phyloP scores from a whole-genome alignment of 2,113 vertebrate genomes.

The Notarius quadriscutis region DNA sequence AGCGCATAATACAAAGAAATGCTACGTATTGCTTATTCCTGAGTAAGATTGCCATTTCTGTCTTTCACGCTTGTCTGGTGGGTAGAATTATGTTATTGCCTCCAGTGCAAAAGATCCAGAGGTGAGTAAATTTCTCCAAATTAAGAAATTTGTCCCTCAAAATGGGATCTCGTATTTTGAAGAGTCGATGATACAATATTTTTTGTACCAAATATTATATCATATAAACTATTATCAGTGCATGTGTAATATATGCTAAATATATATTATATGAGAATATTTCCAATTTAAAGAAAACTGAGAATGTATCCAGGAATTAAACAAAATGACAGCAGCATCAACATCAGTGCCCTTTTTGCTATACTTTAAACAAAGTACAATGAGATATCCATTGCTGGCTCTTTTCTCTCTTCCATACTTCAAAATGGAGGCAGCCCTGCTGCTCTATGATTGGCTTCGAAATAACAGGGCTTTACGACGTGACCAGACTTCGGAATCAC shows the following conservation, averaged over 20 bases:
- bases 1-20: not conserved
- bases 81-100: not conserved
- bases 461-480: conserved; percentile 24
- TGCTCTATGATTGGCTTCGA: conserved; percentile 29
- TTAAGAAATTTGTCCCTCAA: not conserved
- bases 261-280: not conserved
- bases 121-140: not conserved
- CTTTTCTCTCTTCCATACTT: conserved; percentile 38
- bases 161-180: not conserved
- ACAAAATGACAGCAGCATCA: not conserved
- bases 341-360: not conserved
- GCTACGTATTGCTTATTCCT: not conserved
- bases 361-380: not conserved
- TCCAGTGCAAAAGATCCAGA: not conserved
- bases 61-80: not conserved
- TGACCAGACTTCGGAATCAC: conserved; percentile 50
- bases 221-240: not conserved
- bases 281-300: not conserved
- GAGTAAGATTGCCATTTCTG: not conserved
- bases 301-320: not conserved
- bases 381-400: conserved; percentile 9
- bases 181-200: not conserved
- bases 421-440: conserved; percentile 48
- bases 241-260: not conserved
- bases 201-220: not conserved